Base-by-base conservation (phyloP, 2,888 invertebrate genomes). In the Dryococelus australis region DNA sequence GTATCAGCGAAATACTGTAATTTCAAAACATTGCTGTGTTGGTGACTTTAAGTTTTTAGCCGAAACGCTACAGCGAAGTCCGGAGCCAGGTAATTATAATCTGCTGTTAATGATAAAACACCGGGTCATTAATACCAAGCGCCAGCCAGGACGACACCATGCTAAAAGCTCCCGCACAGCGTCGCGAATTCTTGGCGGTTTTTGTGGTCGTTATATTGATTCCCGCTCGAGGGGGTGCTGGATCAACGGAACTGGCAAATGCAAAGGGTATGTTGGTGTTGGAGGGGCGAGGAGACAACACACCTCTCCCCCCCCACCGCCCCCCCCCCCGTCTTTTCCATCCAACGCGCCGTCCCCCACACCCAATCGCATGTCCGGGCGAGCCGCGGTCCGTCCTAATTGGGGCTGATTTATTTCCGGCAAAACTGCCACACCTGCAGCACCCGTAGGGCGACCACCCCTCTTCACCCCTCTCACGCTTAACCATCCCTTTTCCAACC, bases 341-440 rank as follows among this genome's bases (percentile, higher is more conserved):
- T 6, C 65, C 65, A 5, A 2, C n/a, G 65, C 24, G 8, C 24
- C 24, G n/a, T 0, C 51, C 12, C 12, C 51, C 12, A 12, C 65
- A 8, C 1, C n/a, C 65, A n/a, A 65, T 65, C 65, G 65, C 65
- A 20, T 65, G n/a, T 65, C 65, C 65, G 65, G 65, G 24, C 20
- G 20, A 65, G 65, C n/a, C 47, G 20, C 65, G 65, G 65, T 65
- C 24, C 65, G 65, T n/a, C 24, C 65, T 65, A 65, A 65, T 65
- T 65, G 65, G 65, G 65, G 24, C 65, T 65, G 65, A 65, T 65
- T 65, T 65, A 65, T 65, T 65, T 65, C 65, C 65, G n/a, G 65
- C 65, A 24, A 65, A 65, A 65, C 16, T 65, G 65, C 65, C 65
- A 16, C 65, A 65, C 65, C 65, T 65, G 65, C 65, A 24, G 65